Base-by-base conservation (phyloP, 1,140 invertebrate species). In the Drosophila grimshawi region DNA sequence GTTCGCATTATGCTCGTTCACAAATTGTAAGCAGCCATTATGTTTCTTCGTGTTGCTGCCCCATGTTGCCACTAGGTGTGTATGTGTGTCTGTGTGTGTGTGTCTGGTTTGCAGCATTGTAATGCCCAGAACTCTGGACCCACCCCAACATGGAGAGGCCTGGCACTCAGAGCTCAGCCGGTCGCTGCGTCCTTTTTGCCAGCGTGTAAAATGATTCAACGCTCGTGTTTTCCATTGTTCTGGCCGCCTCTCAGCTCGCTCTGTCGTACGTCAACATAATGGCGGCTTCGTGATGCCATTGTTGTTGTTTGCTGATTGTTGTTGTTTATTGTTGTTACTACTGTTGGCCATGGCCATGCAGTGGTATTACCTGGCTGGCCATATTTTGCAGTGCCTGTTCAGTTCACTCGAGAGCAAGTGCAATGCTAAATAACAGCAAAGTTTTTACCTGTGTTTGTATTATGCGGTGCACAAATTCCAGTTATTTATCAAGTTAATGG, bases 1-100 rank as follows among this genome's bases (percentile, higher is more conserved):
- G 85, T 85, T 89, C 85, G 85, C 85, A 89, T 89, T 89, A 89
- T 89, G 85, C 85, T 89, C 85, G 85, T 89, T 89, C 85, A 89
- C 85, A 89, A 89, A 89, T 89, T 89, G 85, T 89, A 89, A 89
- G 85, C 85, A 89, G 85, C 85, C 85, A 89, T 89, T 89, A 89
- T 89, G 85, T 89, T 89, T 89, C 85, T 89, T 89, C 85, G 77
- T 89, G 83, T 83, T 88, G 83, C 61, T 56, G 68, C 4, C 61
- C 82, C 78, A 76, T 86, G 82, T 86, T 69, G 67, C 45, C 33
- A 51, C 51, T 46, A 6, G 43, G 7, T 52, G 33, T 45, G 5
- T n/a, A 2, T 48, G 27, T 64, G 35, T 63, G 57, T 76, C 39
- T 72, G 32, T 45, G 27, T 66, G 32, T 69, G 35, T 49, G 11